Conservation (phyloP, 2,888 invertebrate species). For the Liposcelis brunnea region DNA sequence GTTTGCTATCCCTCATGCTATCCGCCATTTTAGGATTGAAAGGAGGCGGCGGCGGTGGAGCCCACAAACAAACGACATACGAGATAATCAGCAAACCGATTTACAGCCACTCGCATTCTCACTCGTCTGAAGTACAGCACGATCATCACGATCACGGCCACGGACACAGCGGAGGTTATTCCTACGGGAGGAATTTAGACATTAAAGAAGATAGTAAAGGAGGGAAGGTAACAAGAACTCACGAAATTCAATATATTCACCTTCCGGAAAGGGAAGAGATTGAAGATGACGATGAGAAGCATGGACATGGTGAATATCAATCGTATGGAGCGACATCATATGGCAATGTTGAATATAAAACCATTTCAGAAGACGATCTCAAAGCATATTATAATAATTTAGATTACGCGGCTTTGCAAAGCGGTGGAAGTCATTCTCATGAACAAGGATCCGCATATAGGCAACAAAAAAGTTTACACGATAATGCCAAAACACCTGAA, state of each 20-base stretch:
- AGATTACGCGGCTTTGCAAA: slow-evolving; percentile 4
- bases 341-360: not conserved
- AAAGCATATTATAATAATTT: slow-evolving; percentile 4
- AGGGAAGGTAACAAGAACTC: slow-evolving; percentile 1
- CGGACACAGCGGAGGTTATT: not conserved
- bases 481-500: too few relatives aligned
- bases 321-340: too few relatives aligned
- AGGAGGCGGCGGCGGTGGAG: slow-evolving; percentile 20
- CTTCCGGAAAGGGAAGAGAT: not conserved
- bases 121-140: slow-evolving; percentile 47
- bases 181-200: slow-evolving; percentile 3
- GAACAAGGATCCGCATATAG: not conserved
- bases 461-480: not conserved
- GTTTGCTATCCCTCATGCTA: slow-evolving; percentile 58
- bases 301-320: too few relatives aligned
- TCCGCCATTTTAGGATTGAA: slow-evolving; percentile 63
- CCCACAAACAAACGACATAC: slow-evolving; percentile 50
- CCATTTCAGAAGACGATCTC: slow-evolving; percentile 6
- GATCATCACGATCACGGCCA: slow-evolving; percentile 19
- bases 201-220: not conserved
- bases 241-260: not conserved
- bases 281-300: slow-evolving; percentile 1
- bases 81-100: slow-evolving; percentile 71
- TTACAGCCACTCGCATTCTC: slow-evolving; percentile 50
- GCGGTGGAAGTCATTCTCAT: not conserved